Base-by-base conservation (phyloP, 2,797 vertebrate species). In the Ciconia nigra region DNA sequence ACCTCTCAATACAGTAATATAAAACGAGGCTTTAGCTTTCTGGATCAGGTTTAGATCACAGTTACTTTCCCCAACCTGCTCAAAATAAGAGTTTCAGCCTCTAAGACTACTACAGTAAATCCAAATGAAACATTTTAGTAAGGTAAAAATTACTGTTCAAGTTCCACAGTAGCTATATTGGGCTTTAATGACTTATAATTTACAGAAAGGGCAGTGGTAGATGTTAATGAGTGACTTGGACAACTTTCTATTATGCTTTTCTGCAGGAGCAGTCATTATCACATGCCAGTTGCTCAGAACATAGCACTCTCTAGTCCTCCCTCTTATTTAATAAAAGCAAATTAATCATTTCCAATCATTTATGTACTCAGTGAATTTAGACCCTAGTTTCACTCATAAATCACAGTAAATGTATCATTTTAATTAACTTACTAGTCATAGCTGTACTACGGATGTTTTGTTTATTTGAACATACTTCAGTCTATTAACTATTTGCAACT, bases 281-380 rank as follows among this genome's bases (percentile, higher is more conserved):
- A 74, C 57, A 89, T 62, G 61, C 47, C 87, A 92, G 29, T 62
- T 55, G 71, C 83, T 89, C 78, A 93, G 82, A 94, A 87, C 62
- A 71, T 3, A 70, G 73, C 39, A 67, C 69, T 62, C 29, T 83
- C 71, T 66, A 82, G 70, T 72, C 55, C 80, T 94, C 89, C 76
- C 31, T 91, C 65, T 69, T 51, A 79, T 69, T 96, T 90, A 91
- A 94, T 93, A 89, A 84, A 92, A 76, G 37, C 21, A 79, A 94
- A 95, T 94, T 58, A 96, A 96, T 96, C 3, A 91, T 89, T 95
- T 94, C 77, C 66, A 96, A 89, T 90, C 52, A 90, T 93, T 93
- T 84, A 91, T 1, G 11, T 62, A 79, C 41, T 91, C n/a, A 37
- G 62, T 73, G 80, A 91, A 89, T 93, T 87, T 31, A 88, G 73